Evolutionary conservation across 2,797 vertebrate genomes (phyloP), one percentile per base, ranked within the genome.

Genomic region (Thalassophryne amazonica): DNA sequence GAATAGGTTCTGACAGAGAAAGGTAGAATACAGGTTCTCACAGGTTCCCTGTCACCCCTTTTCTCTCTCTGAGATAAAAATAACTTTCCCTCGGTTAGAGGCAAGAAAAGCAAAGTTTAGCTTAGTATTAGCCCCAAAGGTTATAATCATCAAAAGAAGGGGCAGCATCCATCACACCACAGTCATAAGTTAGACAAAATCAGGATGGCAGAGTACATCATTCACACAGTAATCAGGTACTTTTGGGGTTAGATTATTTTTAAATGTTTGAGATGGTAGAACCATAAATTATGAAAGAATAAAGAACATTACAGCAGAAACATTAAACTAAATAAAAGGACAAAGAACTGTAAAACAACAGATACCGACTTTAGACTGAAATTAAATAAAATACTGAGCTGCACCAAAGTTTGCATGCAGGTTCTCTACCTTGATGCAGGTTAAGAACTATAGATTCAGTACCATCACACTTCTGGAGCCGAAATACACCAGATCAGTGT

Each of bases 101-200:
- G 78, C 19, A 72, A 60, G 58, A 71, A 34, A 70, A 70, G 38
- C 72, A 50, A 67, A 58, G 56, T 69, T 78, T 59, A 65, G 73
- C 72, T 56, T 17, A 60, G 60, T 54, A 69, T 73, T 39, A 83
- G 57, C 51, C 77, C 51, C 47, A 69, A 56, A 77, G 64, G 56
- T 28, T 69, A 41, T 48, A 78, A 68, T 72, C 35, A 65, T 63
- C 51, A 66, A 65, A 28, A 59, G 61, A 73, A 18, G 36, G 50
- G 59, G 73, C 60, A 64, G 77, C 75, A 88, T 70, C 69, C 69
- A 78, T 41, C 47, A 39, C 48, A 75, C 43, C 21, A 67, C 13
- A n/a, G 46, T 38, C 62, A 61, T 38, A 67, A 30, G 18, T 46
- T 52, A 24, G 56, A 60, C 40, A 68, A 45, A 46, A 47, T 32